Conservation (phyloP, 1,140 invertebrate species). For the Drosophila miranda region DNA sequence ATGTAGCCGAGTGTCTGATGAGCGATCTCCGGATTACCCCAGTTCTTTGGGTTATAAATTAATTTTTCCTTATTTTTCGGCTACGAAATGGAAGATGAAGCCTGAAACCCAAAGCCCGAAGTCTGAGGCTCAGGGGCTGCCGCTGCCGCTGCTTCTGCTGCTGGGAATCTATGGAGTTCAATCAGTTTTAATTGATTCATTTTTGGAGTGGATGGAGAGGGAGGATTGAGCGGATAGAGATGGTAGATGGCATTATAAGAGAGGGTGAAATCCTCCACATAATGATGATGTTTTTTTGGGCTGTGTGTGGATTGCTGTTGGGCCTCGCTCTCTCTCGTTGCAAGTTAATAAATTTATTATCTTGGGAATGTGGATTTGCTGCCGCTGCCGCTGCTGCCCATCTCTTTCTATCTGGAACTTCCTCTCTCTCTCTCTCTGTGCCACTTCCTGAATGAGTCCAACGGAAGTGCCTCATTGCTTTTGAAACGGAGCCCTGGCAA, state of each 20-base stretch:
- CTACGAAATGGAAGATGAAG: neutral
- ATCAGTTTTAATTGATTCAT: constrained; percentile 81
- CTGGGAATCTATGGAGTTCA: constrained; percentile 71
- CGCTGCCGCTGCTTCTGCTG: neutral
- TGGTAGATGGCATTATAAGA: constrained; percentile 13
- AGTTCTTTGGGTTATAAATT: constrained; percentile 52
- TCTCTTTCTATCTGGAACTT: neutral
- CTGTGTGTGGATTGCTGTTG: constrained; percentile 1
- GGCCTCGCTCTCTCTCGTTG: constrained; percentile 26
- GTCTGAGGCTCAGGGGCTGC: neutral
- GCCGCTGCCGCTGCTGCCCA: neutral
- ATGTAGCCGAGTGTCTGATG: constrained; percentile 31
- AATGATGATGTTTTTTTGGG: constrained; percentile 60
- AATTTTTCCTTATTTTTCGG: constrained; percentile 20
- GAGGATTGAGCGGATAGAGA: too few species aligned
- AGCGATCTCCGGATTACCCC: constrained; percentile 62
- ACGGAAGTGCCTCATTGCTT: constrained; percentile 75
- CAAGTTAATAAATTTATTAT: constrained; percentile 79
- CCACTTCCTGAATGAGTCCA: constrained; percentile 16
- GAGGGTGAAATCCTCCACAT: constrained; percentile 30
- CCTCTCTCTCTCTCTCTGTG: constrained; percentile 4
- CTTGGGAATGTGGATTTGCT: constrained; percentile 64
- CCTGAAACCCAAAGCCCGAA: too few species aligned
- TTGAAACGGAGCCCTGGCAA: constrained; percentile 58
- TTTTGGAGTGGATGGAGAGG: constrained; percentile 19